Conservation (phyloP, 2,888 invertebrate genomes). For the Apodemia zela region DNA sequence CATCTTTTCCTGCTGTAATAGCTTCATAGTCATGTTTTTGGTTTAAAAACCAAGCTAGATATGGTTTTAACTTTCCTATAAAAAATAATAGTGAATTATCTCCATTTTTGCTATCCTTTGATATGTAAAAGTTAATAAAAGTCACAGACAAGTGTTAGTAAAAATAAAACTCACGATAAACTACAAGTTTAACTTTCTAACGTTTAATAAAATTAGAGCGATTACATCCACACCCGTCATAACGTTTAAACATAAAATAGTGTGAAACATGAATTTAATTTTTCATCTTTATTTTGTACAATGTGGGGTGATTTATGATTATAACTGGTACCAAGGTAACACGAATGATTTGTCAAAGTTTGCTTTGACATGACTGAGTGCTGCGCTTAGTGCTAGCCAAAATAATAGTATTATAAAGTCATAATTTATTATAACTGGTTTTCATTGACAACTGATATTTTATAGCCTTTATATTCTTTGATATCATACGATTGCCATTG, state of each 20-base stretch:
- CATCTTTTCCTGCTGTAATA: no score
- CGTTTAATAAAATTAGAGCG: background rate
- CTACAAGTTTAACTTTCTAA: background rate
- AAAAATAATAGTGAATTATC: no score
- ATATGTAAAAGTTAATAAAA: no score
- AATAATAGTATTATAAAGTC: background rate
- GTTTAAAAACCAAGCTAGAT: no score
- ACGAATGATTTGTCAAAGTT: constrained; percentile 8
- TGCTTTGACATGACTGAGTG: constrained; percentile 1
- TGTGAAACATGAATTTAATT: background rate
- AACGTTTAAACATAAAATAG: background rate
- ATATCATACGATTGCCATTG: no score
- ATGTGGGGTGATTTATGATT: constrained; percentile 2
- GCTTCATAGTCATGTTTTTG: no score
- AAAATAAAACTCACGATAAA: no score
- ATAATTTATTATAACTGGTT: background rate
- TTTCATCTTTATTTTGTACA: constrained; percentile 5
- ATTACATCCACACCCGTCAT: background rate
- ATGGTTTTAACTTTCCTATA: no score
- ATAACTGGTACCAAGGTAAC: background rate
- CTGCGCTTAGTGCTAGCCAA: background rate
- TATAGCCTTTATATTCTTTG: no score
- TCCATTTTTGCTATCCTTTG: no score
- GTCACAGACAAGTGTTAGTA: no score
- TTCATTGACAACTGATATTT: background rate